Evolutionary conservation across 2,888 invertebrate species (phyloP), one percentile per base, ranked within the genome.

Genomic region (Capitulum mitella): DNA sequence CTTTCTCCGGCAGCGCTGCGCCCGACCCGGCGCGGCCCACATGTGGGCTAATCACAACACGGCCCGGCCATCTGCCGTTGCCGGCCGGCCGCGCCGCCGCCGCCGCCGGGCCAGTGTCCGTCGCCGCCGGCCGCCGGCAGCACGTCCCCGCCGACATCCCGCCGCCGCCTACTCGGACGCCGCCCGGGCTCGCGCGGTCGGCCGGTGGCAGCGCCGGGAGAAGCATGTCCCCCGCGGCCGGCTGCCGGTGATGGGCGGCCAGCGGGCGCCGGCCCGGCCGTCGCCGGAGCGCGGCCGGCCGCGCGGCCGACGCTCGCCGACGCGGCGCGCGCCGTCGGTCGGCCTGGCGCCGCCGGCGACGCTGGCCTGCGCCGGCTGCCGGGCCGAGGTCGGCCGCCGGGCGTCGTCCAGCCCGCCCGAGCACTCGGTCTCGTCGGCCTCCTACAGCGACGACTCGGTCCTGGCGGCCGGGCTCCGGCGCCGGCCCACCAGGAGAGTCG

Each of bases 391-490:
- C 34, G 34, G 32, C 16, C 64, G 64, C 19, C 32, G 64, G 3
- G 64, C 64, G 16, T 34, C 64, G 16, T 64, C 64, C 34, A 34
- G 34, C 64, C 64, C 64, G 34, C 64, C 64, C 16, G 64, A 64
- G 64, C 34, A 16, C 64, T 64, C 64, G 32, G 6, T 19, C 14
- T 32, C 34, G 32, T 64, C 64, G 3, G 32, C 64, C 32, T 64
- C 64, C 16, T 64, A 34, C 64, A 64, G 64, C 19, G 64, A 64
- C 34, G 64, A 64, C 34, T 64, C 64, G 12, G 64, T 64, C 29
- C 19, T 64, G 32, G 64, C 19, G 64, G 34, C 64, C 6, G 64
- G 14, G 64, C 34, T 64, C 29, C 34, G 64, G 34, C 1, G 64
- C 1, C 32, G 58, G 10, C n/a, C n/a, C n/a, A 58, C n/a, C 58